These are phyloP conservation scores for Ia io DNA, from an alignment of 2,113 vertebrate genomes.

Conservation along the genomic window DNA sequence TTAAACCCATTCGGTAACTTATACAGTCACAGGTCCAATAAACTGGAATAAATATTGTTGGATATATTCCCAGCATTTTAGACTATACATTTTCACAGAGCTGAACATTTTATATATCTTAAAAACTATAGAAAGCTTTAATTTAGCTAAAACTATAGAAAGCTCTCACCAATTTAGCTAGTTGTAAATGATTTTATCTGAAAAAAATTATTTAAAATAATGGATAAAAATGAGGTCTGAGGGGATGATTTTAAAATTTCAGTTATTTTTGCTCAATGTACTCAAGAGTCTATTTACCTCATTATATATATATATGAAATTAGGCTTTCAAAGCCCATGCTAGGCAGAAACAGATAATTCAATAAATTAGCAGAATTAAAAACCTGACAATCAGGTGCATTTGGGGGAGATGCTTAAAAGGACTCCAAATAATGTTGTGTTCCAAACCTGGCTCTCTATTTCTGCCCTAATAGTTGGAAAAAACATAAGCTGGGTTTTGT, in stretches of 20 bases:
- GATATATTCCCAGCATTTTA: not conserved
- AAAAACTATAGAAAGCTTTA: not conserved
- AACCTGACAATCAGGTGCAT: conserved; percentile 39
- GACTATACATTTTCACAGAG: conserved; percentile 9
- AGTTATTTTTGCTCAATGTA: conserved; percentile 22
- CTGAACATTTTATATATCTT: conserved; percentile 28
- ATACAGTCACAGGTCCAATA: not conserved
- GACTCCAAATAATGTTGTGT: not conserved
- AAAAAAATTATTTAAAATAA: conserved; percentile 48
- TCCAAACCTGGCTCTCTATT: conserved; percentile 25
- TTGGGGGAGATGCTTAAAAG: conserved; percentile 43
- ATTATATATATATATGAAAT: conserved; percentile 21
- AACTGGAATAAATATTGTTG: conserved; percentile 3
- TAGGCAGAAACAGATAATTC: conserved; percentile 44
- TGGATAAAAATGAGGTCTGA: conserved; percentile 54
- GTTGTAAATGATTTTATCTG: conserved; percentile 29
- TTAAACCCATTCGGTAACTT: not conserved
- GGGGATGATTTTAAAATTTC: conserved; percentile 29
- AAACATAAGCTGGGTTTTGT: not conserved
- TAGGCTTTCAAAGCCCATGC: conserved; percentile 35
- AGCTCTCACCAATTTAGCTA: conserved; percentile 2
- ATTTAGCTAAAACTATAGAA: conserved; percentile 31
- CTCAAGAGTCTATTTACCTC: conserved; percentile 33
- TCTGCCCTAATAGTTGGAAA: not conserved
- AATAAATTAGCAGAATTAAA: conserved; percentile 48